Evolutionary conservation across 2,113 vertebrate genomes (phyloP).

Genomic region (Paraplagusia blochii): DNA sequence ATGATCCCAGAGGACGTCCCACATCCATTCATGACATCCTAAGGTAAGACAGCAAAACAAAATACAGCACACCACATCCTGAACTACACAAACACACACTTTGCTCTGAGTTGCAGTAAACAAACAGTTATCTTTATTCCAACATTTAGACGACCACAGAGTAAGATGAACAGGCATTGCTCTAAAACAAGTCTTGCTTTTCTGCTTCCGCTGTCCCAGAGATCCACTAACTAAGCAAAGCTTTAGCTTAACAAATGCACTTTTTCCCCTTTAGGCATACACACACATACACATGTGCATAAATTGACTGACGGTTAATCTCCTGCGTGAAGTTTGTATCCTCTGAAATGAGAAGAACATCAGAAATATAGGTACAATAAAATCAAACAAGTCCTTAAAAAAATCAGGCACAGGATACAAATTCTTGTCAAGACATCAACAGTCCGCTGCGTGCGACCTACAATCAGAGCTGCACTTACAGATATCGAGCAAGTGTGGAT

Average conservation of each 20-base stretch:
- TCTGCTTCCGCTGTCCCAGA: slow-evolving; percentile 54
- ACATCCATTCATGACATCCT: slow-evolving; percentile 18
- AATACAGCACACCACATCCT: neutral
- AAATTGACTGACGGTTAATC: slow-evolving; percentile 22
- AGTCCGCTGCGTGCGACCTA: slow-evolving; percentile 33
- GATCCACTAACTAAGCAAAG: slow-evolving; percentile 50
- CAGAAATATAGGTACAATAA: neutral
- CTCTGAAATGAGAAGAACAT: neutral
- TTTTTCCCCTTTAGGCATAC: slow-evolving; percentile 12
- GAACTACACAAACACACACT: slow-evolving; percentile 4
- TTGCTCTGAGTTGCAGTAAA: slow-evolving; percentile 49
- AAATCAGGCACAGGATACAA: slow-evolving; percentile 13
- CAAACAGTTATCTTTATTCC: slow-evolving; percentile 68
- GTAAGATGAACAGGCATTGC: slow-evolving; percentile 68
- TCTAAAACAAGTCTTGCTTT: slow-evolving; percentile 49
- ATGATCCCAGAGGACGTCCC: neutral
- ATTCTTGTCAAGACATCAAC: slow-evolving; percentile 29
- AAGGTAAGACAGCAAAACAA: slow-evolving; percentile 10
- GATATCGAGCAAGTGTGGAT: slow-evolving; percentile 3
- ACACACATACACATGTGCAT: slow-evolving; percentile 23
- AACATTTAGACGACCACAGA: slow-evolving; percentile 68
- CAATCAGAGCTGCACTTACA: slow-evolving; percentile 30
- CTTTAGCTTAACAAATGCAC: slow-evolving; percentile 36
- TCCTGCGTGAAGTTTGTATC: slow-evolving; percentile 15
- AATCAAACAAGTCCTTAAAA: neutral